phyloP scores from a whole-genome alignment of 2,113 vertebrate species.

The Chaetura pelagica region DNA sequence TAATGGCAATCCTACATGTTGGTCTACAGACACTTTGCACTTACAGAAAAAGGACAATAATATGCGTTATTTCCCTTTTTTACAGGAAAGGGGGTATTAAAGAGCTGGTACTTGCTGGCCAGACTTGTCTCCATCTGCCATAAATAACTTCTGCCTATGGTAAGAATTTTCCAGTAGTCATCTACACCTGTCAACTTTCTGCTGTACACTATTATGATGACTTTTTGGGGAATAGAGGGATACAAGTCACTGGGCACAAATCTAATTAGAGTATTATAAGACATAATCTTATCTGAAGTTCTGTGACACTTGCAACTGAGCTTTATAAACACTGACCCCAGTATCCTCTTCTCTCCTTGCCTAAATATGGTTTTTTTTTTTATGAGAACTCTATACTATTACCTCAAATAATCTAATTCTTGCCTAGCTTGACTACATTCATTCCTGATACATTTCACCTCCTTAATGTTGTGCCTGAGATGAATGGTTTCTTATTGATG shows the following conservation, averaged over 20 bases:
- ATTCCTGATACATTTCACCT: conserved; percentile 42
- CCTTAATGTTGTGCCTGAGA: conserved; percentile 15
- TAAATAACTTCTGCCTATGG: background rate
- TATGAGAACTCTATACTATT: background rate
- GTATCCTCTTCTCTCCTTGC: background rate
- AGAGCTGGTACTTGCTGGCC: background rate
- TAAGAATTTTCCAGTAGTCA: background rate
- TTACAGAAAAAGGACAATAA: background rate
- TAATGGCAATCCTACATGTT: background rate
- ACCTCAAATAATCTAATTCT: conserved; percentile 9
- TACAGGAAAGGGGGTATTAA: background rate
- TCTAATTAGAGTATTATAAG: background rate
- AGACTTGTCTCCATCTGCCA: background rate
- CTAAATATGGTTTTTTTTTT: background rate
- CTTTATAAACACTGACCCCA: background rate
- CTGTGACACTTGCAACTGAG: background rate
- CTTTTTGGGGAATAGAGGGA: background rate
- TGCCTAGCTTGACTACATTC: background rate
- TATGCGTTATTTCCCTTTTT: background rate
- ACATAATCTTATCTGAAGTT: background rate
- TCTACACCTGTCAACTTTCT: background rate
- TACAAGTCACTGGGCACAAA: background rate
- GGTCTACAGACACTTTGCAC: background rate
- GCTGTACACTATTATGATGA: background rate
- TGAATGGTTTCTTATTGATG: conserved; percentile 46